These are phyloP conservation scores for Clarias magur DNA, from an alignment of 2,113 vertebrate genomes.

Conservation along the genomic window DNA sequence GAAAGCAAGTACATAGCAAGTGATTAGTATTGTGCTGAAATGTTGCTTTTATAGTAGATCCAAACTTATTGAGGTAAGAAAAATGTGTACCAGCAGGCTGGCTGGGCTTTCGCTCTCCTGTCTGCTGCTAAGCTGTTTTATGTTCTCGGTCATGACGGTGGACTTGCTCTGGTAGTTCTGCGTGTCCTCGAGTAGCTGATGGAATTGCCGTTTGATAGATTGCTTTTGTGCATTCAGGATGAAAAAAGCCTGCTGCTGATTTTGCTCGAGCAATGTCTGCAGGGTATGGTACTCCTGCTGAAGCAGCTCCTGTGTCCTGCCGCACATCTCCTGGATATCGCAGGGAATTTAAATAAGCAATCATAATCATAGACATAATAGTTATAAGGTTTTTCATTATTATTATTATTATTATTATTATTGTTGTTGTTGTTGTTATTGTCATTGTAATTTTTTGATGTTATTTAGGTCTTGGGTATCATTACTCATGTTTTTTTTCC, in stretches of 20 bases:
- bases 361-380: not conserved
- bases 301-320: not conserved
- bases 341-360: not conserved
- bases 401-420: too few relatives aligned
- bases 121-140: not conserved
- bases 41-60: too few relatives aligned
- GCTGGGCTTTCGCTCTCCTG: not conserved
- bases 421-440: not conserved
- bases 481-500: not conserved
- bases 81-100: slow-evolving; percentile 30
- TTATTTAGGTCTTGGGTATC: not conserved
- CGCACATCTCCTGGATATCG: slow-evolving; percentile 4
- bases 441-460: not conserved
- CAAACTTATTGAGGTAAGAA: not conserved
- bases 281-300: slow-evolving; percentile 2
- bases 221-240: slow-evolving; percentile 28
- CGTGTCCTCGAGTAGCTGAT: not conserved
- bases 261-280: slow-evolving; percentile 5
- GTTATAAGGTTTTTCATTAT: not conserved
- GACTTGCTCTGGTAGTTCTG: not conserved
- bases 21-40: not conserved
- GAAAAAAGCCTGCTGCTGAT: slow-evolving; percentile 24
- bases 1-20: not conserved
- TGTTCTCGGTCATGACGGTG: not conserved
- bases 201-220: not conserved